Evolutionary conservation across 2,888 invertebrate species (phyloP).

Genomic region (Spisula subtruncata): DNA sequence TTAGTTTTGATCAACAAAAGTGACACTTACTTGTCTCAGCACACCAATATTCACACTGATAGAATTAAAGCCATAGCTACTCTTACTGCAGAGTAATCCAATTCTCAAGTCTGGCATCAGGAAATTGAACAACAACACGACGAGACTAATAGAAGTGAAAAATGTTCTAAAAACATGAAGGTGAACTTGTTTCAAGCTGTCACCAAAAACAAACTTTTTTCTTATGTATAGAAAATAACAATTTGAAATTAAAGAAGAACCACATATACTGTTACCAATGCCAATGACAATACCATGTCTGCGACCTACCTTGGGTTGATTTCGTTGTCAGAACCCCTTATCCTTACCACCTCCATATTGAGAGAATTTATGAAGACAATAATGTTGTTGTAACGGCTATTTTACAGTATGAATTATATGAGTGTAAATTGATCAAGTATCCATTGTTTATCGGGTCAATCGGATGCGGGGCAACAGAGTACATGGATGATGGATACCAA

Average conservation of each 20-base stretch:
- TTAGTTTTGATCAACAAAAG: background rate
- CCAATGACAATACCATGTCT: constrained; percentile 49
- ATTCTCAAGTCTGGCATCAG: background rate
- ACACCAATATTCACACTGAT: background rate
- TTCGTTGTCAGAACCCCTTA: constrained; percentile 54
- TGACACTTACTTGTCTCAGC: background rate
- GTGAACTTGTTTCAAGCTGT: background rate
- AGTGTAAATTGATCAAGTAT: no score
- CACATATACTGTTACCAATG: constrained; percentile 59
- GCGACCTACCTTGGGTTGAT: constrained; percentile 51
- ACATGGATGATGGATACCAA: no score
- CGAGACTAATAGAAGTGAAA: constrained; percentile 39
- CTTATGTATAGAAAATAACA: background rate
- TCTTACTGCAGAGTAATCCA: background rate
- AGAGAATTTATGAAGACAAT: background rate
- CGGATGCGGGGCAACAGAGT: no score
- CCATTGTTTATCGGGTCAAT: no score
- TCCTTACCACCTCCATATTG: constrained; percentile 44
- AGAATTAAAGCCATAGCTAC: background rate
- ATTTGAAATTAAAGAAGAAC: constrained; percentile 38
- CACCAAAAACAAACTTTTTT: background rate
- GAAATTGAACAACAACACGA: constrained; percentile 23
- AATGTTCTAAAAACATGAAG: background rate
- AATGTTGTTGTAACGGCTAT: no score
- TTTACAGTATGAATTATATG: no score